Conservation (phyloP, 2,113 vertebrate genomes). For the Himantopus leucocephalus region DNA sequence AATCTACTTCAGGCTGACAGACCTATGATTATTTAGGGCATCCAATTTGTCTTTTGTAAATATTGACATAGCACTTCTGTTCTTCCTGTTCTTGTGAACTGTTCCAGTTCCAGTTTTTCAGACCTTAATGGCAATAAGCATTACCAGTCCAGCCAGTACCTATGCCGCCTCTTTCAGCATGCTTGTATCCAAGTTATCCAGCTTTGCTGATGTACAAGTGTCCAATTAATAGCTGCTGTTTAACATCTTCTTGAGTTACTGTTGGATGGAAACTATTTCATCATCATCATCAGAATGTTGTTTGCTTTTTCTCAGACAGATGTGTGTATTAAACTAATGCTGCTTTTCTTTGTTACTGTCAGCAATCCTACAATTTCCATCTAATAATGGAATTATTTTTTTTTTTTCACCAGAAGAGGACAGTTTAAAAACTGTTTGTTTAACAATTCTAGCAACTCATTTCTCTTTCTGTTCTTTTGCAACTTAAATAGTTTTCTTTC, state of each 20-base stretch:
- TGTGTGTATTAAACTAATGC: not conserved
- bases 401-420: not conserved
- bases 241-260: not conserved
- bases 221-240: not conserved
- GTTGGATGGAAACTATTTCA: constrained; percentile 16
- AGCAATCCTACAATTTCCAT: not conserved
- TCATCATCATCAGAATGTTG: not conserved
- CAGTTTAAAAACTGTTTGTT: not conserved
- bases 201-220: not conserved
- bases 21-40: not conserved
- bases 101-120: not conserved
- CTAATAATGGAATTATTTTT: not conserved
- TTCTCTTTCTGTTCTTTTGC: not conserved
- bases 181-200: not conserved
- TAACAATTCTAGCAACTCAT: not conserved
- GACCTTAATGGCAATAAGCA: not conserved
- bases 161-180: not conserved
- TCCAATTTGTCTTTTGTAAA: not conserved
- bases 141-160: not conserved
- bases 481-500: not conserved
- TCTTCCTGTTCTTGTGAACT: not conserved
- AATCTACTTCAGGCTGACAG: not conserved
- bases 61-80: not conserved
- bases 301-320: not conserved
- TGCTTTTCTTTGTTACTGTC: not conserved